phyloP scores from a whole-genome alignment of 2,113 vertebrate species.

The Salvelinus fontinalis region DNA sequence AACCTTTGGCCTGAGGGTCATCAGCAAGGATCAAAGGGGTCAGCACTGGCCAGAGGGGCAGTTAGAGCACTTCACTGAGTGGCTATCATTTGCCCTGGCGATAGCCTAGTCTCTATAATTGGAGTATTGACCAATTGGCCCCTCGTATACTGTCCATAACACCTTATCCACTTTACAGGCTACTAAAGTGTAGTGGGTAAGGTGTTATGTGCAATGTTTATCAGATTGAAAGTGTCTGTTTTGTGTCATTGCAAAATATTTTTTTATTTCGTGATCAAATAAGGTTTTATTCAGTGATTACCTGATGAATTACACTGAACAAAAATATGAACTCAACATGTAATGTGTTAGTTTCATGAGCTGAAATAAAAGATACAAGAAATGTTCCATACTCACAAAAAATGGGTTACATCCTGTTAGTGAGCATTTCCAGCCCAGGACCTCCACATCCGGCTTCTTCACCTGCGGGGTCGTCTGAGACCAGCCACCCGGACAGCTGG shows the following conservation, averaged over 20 bases:
- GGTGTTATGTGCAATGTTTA: constrained; percentile 11
- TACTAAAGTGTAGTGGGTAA: constrained; percentile 12
- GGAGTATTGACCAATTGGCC: constrained; percentile 68
- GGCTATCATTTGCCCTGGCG: constrained; percentile 70
- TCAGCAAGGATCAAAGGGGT: constrained; percentile 60
- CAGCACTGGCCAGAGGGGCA: constrained; percentile 63
- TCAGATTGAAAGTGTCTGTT: not conserved
- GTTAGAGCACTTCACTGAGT: constrained; percentile 75
- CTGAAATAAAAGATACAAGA: no score
- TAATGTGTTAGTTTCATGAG: no score
- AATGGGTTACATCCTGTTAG: no score
- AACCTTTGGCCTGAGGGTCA: constrained; percentile 66
- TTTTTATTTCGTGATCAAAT: not conserved
- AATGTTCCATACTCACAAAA: no score
- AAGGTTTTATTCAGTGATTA: not conserved
- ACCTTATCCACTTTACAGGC: constrained; percentile 40
- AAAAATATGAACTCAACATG: no score
- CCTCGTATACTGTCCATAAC: constrained; percentile 56
- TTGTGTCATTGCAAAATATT: not conserved
- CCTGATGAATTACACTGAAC: not conserved
- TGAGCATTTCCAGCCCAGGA: no score
- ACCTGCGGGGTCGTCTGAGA: no score
- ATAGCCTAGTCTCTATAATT: constrained; percentile 72
- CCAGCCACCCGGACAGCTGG: no score
- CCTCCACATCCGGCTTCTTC: no score